A percentile compares a stretch with the other conserved stretches of the same genome.
Conservation (phyloP, 2,113 vertebrate species). For the Arenaria interpres region DNA sequence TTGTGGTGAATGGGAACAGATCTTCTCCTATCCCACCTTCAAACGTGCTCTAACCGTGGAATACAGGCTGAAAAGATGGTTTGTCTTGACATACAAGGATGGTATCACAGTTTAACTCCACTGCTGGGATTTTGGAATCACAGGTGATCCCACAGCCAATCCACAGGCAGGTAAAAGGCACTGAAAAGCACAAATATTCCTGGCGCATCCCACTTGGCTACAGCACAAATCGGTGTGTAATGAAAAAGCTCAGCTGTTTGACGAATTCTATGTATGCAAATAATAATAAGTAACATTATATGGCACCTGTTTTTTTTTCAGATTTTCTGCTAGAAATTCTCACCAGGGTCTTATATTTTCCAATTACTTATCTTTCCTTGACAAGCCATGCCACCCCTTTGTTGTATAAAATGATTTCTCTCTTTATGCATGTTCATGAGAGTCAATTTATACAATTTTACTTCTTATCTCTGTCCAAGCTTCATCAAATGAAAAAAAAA, state of each 20-base stretch:
- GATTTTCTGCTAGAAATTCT: constrained; percentile 31
- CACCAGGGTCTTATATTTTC: constrained; percentile 9
- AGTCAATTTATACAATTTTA: constrained; percentile 2
- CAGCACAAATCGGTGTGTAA: neutral
- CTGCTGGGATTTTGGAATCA: neutral
- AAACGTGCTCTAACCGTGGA: neutral
- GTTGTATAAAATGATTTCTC: constrained; percentile 35
- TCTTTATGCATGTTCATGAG: neutral
- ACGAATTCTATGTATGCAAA: neutral
- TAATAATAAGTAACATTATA: neutral
- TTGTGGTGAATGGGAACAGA: neutral
- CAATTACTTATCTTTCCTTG: constrained; percentile 20
- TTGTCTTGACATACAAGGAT: neutral
- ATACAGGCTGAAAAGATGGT: neutral
- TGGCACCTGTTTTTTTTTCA: neutral
- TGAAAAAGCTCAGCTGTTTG: neutral
- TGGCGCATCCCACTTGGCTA: neutral
- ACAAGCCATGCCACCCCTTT: neutral
- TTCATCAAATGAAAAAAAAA: constrained; percentile 7
- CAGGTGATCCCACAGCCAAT: neutral
- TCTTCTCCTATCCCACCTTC: neutral
- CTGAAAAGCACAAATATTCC: constrained; percentile 12
- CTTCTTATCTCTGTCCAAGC: constrained; percentile 26
- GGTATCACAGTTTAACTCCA: constrained; percentile 16
- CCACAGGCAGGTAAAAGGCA: neutral